These are phyloP conservation scores for Ecdyonurus torrentis DNA, from an alignment of 2,888 invertebrate species.

Conservation along the genomic window DNA sequence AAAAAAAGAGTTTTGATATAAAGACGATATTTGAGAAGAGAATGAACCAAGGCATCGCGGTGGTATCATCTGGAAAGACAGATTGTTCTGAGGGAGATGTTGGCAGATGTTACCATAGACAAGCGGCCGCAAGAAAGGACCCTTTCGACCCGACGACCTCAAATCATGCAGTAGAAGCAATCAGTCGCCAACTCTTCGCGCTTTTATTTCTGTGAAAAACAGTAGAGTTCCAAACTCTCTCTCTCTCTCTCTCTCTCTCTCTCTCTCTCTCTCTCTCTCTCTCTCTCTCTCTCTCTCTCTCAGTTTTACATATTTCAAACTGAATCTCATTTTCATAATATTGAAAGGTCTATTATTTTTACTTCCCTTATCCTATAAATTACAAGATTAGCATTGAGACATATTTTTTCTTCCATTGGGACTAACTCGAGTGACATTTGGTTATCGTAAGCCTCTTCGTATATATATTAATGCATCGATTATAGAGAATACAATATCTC, in stretches of 20 bases:
- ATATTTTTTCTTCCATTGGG: neutral
- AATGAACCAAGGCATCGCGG: too few species aligned
- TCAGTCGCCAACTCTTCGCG: neutral
- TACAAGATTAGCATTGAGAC: neutral
- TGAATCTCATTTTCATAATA: neutral
- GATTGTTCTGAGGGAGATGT: neutral
- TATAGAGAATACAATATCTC: too few species aligned
- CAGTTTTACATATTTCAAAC: neutral
- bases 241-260: neutral
- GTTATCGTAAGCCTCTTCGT: too few species aligned
- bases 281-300: neutral
- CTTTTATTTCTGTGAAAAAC: too few species aligned
- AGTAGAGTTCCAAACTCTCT: neutral
- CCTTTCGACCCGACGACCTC: neutral
- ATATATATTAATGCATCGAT: too few species aligned
- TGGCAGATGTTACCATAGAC: neutral
- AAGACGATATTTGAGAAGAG: too few species aligned
- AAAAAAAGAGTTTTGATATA: too few species aligned
- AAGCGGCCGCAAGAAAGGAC: neutral
- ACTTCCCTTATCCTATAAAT: neutral
- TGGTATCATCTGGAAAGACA: neutral
- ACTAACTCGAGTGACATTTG: neutral
- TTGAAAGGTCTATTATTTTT: neutral
- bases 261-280: neutral
- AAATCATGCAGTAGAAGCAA: neutral